Evolutionary conservation across 1,140 invertebrate genomes (phyloP).

Genomic region (Leptopilina boulardi): DNA sequence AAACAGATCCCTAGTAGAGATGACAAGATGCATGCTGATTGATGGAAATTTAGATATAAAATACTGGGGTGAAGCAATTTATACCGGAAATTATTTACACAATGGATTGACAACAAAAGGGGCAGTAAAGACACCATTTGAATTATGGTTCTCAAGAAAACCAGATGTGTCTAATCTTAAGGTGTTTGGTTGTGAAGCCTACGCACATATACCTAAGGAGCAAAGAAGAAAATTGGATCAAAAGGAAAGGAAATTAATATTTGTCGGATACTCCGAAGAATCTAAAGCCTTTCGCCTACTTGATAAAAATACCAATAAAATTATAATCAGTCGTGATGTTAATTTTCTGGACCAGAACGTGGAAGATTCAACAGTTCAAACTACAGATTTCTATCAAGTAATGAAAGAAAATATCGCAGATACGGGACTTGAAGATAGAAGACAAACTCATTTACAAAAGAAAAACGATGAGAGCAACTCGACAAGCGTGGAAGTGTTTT

Average conservation of each 20-base stretch:
- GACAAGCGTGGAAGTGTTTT: slow-evolving; percentile 39
- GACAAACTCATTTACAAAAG: background rate
- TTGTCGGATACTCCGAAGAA: slow-evolving; percentile 24
- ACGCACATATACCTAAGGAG: slow-evolving; percentile 38
- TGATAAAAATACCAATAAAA: slow-evolving; percentile 54
- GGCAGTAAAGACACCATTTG: no score
- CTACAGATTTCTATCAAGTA: no score
- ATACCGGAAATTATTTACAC: background rate
- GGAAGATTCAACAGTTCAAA: no score
- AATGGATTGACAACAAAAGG: slow-evolving; percentile 1
- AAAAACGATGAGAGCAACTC: slow-evolving; percentile 29
- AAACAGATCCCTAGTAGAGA: no score
- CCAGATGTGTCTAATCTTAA: no score
- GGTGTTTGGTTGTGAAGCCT: no score
- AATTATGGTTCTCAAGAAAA: no score
- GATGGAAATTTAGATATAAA: background rate
- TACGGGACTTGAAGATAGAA: background rate
- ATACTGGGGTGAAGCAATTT: slow-evolving; percentile 25
- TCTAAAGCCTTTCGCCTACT: slow-evolving; percentile 45
- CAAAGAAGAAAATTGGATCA: slow-evolving; percentile 48
- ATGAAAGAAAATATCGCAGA: no score
- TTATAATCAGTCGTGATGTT: slow-evolving; percentile 58
- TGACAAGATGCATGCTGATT: no score
- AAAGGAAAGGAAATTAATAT: slow-evolving; percentile 7
- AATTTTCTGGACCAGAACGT: slow-evolving; percentile 52